Conservation (phyloP, 2,888 invertebrate genomes). For the Selenia dentaria region DNA sequence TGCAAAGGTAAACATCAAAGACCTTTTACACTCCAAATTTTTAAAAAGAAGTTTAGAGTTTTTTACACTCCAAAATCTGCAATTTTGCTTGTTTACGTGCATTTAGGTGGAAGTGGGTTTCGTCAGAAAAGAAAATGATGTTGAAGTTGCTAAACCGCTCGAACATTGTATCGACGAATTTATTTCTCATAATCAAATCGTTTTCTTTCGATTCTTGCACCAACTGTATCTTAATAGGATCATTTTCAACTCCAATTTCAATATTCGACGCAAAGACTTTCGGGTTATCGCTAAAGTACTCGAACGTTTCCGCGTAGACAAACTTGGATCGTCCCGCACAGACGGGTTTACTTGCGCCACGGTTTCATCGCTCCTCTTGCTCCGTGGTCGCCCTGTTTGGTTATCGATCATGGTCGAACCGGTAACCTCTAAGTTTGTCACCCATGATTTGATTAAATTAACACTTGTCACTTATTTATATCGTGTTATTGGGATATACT, state of each 20-base stretch:
- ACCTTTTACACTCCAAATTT: too few species aligned
- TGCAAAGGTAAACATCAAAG: too few species aligned
- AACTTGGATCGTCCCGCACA: background rate
- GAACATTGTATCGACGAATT: background rate
- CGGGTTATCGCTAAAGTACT: slow-evolving; percentile 1
- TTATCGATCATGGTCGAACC: background rate
- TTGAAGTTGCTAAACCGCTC: background rate
- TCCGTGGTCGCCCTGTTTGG: background rate
- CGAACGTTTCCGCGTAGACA: background rate
- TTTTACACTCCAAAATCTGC: background rate
- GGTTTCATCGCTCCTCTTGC: background rate
- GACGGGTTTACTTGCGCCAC: background rate
- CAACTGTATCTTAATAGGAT: background rate
- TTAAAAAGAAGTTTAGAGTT: too few species aligned
- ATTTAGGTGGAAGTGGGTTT: background rate
- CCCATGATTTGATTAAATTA: background rate
- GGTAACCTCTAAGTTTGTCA: background rate
- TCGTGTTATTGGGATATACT: background rate
- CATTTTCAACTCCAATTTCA: background rate
- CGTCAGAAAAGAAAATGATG: too few species aligned
- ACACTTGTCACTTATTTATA: background rate
- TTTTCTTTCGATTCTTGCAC: background rate
- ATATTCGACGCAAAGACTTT: background rate
- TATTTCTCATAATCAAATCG: background rate
- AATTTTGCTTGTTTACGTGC: background rate